These are phyloP conservation scores for Zaprionus obscuricornis DNA, from an alignment of 2,888 invertebrate species.

Conservation along the genomic window DNA sequence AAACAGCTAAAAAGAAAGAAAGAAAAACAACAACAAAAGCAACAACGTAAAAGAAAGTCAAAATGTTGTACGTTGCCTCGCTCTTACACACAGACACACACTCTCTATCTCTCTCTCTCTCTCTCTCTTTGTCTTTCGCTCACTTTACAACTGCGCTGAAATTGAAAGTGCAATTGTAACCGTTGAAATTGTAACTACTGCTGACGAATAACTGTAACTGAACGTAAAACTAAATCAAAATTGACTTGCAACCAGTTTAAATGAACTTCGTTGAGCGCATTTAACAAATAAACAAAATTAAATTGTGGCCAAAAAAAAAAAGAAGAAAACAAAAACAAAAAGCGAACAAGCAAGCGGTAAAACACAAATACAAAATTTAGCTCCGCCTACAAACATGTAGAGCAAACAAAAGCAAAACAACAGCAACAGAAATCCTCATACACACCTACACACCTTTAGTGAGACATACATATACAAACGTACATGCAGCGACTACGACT, in stretches of 20 bases:
- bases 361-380: conserved; percentile 22
- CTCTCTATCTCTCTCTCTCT: no score
- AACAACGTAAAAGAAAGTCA: no score
- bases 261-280: conserved; percentile 34
- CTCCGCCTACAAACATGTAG: conserved; percentile 57
- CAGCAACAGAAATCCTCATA: conserved; percentile 9
- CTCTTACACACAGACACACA: no score
- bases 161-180: no score
- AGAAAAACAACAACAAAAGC: no score
- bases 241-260: conserved; percentile 22
- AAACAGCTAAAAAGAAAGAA: no score
- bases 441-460: not conserved
- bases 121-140: no score
- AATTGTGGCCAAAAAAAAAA: conserved; percentile 29
- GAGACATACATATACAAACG: conserved; percentile 9
- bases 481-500: conserved; percentile 21
- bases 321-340: conserved; percentile 6
- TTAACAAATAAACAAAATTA: conserved; percentile 42
- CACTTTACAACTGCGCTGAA: no score
- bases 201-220: not conserved
- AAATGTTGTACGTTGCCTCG: no score
- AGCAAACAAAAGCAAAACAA: conserved; percentile 6
- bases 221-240: no score
- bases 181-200: no score
- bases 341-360: not conserved